Evolutionary conservation across 2,113 vertebrate genomes (phyloP).

Genomic region (Tiliqua scincoides): DNA sequence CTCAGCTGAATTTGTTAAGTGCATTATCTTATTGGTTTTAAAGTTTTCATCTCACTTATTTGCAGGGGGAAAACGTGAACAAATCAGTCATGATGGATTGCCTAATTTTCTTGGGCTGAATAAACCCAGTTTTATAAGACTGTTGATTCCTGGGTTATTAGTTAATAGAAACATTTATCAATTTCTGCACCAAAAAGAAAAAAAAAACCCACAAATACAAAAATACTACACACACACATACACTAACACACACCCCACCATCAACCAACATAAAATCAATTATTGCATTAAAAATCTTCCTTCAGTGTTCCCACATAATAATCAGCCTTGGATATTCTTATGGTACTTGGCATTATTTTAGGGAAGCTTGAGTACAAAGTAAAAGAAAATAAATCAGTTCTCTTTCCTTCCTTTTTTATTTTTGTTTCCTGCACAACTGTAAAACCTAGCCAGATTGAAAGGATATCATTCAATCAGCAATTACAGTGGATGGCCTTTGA

Average conservation of each 20-base stretch:
- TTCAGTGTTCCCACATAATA: slow-evolving; percentile 86
- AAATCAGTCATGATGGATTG: slow-evolving; percentile 98
- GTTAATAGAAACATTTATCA: slow-evolving; percentile 98
- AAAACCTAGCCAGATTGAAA: slow-evolving; percentile 48
- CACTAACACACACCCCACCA: not conserved
- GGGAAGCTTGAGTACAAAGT: slow-evolving; percentile 50
- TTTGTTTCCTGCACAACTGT: slow-evolving; percentile 48
- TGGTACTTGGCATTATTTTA: slow-evolving; percentile 68
- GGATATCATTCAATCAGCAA: slow-evolving; percentile 68
- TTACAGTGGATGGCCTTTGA: slow-evolving; percentile 67
- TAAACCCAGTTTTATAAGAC: slow-evolving; percentile 95
- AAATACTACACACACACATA: not conserved
- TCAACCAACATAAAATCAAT: slow-evolving; percentile 81
- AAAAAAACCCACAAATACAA: slow-evolving; percentile 38
- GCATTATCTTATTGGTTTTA: slow-evolving; percentile 85
- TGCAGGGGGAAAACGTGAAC: slow-evolving; percentile 86
- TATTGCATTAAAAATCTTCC: slow-evolving; percentile 93
- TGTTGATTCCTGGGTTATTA: slow-evolving; percentile 98
- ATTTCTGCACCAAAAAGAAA: slow-evolving; percentile 69
- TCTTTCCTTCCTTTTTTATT: slow-evolving; percentile 43
- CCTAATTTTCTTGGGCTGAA: slow-evolving; percentile 94
- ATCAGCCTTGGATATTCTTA: slow-evolving; percentile 81
- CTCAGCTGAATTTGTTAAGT: slow-evolving; percentile 84
- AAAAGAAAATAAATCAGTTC: slow-evolving; percentile 9
- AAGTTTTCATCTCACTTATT: slow-evolving; percentile 85